Evolutionary conservation across 2,797 vertebrate genomes (phyloP), one percentile per base, ranked within the genome.

Genomic region (Molossus alvarezi): DNA sequence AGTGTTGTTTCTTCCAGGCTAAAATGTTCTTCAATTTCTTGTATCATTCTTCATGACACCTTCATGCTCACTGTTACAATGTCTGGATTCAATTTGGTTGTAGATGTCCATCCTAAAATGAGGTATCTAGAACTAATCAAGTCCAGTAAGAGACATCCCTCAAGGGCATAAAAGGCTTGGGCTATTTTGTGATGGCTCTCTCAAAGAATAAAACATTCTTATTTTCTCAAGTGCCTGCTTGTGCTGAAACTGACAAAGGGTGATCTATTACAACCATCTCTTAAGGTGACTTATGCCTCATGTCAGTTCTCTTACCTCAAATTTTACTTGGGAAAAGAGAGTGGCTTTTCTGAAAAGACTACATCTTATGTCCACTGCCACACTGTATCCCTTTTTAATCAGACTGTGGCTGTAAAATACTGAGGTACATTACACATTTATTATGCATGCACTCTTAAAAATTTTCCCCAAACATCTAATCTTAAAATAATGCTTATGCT

Each of bases 241-340:
- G 90, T 88, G 48, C 76, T 96, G 29, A 94, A 96, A 85, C 65
- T 88, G 95, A 95, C 95, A 96, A 62, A 62, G 48, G 6, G 53
- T 96, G 86, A 97, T 97, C 92, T 88, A 88, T 97, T 95, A 85
- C 51, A 95, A 64, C 21, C 1, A 29, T 83, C 48, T 93, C 57
- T 85, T 97, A 93, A 96, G 71, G 71, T 96, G 96, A 96, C 93
- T 96, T 96, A 96, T 92, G 72, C 51, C 33, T 90, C 67, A 6
- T 95, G 58, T 90, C 95, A 95, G 93, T 93, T 96, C n/a, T 96
- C 69, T 95, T 86, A 91, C 94, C 83, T 96, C 77, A 87, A 80
- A 73, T 96, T 20, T 83, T 95, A 45, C 55, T 85, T 83, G 84
- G 23, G n/a, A 69, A 90, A 94, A 23, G 10, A 94, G 9, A 87